Evolutionary conservation across 2,797 vertebrate species (phyloP).

Genomic region (Phyllotis vaccarum): DNA sequence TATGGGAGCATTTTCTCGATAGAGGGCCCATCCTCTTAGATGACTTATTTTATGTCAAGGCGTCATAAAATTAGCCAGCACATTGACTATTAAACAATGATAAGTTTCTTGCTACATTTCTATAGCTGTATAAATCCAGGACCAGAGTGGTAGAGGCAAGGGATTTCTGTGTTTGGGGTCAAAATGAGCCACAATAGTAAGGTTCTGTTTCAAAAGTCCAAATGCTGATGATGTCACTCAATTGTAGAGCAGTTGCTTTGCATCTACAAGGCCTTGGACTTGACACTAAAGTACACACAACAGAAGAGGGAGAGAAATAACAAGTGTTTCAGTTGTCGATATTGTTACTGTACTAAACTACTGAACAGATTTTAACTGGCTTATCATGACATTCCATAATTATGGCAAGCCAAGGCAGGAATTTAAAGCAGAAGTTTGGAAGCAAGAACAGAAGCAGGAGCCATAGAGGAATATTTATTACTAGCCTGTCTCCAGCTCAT

Average conservation of each 20-base stretch:
- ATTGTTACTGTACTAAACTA: background rate
- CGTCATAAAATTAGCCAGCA: background rate
- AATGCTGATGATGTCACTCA: too few species aligned
- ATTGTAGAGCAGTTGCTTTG: background rate
- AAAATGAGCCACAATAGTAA: background rate
- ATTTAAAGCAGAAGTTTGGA: background rate
- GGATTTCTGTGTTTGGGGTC: background rate
- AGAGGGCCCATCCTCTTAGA: background rate
- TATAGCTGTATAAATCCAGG: background rate
- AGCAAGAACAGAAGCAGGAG: background rate
- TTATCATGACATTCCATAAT: background rate
- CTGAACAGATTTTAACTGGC: background rate
- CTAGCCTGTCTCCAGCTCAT: background rate
- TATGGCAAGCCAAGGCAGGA: background rate
- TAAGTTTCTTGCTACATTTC: background rate
- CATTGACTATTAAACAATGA: background rate
- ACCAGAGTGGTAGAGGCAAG: too few species aligned
- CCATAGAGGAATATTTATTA: background rate
- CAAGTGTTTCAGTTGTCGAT: background rate
- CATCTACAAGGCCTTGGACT: background rate
- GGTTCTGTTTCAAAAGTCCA: background rate
- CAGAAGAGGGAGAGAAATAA: background rate
- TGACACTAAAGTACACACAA: background rate
- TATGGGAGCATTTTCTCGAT: background rate
- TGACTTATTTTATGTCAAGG: background rate